Percentiles rank a stretch among this genome's conserved stretches.
phyloP scores from a whole-genome alignment of 1,140 invertebrate genomes.

The Plodia interpunctella region DNA sequence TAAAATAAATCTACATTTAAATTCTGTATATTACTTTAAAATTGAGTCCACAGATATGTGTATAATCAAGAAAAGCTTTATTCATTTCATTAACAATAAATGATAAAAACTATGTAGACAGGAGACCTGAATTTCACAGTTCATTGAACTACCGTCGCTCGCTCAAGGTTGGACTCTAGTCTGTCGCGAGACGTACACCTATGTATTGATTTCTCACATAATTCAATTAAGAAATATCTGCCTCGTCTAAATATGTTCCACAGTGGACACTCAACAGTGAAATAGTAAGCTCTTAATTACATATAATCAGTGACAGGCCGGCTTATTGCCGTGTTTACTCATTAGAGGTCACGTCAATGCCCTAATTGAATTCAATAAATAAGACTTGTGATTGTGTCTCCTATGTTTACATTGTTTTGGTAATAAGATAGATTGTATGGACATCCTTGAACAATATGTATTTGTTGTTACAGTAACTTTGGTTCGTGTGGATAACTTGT shows the following conservation, averaged over 20 bases:
- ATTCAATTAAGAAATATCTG: not conserved
- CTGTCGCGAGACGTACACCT: not conserved
- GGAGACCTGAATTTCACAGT: conserved; percentile 17
- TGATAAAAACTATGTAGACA: not conserved
- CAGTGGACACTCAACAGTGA: not conserved
- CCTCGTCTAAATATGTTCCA: conserved; percentile 13
- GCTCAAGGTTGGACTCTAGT: conserved; percentile 20
- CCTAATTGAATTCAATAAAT: conserved; percentile 8
- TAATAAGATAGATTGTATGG: too few relatives aligned
- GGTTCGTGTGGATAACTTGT: too few relatives aligned
- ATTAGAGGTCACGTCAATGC: conserved; percentile 18
- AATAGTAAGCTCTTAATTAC: conserved; percentile 23
- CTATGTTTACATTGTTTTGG: too few relatives aligned
- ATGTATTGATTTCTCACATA: not conserved
- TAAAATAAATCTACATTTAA: too few relatives aligned
- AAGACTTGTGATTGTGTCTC: not conserved
- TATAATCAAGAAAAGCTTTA: too few relatives aligned
- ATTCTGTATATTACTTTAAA: too few relatives aligned
- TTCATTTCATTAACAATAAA: not conserved
- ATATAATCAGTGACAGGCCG: conserved; percentile 14
- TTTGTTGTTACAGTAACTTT: too few relatives aligned
- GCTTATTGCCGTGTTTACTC: conserved; percentile 20
- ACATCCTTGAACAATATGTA: too few relatives aligned
- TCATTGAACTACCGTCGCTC: conserved; percentile 25
- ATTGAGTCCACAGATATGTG: too few relatives aligned